Evolutionary conservation across 2,113 vertebrate genomes (phyloP).

Genomic region (Hippocampus abdominalis): DNA sequence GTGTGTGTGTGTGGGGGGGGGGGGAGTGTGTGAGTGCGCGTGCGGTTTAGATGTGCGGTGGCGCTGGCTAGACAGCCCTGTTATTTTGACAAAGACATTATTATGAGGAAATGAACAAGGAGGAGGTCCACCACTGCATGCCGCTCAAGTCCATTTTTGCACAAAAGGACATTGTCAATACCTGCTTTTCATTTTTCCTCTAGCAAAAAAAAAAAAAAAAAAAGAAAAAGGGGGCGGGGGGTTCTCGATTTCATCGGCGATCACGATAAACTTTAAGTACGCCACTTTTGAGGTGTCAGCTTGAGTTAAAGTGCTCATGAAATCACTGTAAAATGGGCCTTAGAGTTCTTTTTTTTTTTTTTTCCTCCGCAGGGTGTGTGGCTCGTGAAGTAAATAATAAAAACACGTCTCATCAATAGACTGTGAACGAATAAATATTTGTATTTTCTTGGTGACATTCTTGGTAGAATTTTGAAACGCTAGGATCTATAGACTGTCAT

Average conservation of each 20-base stretch:
- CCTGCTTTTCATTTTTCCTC: conserved; percentile 48
- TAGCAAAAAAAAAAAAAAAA: conserved; percentile 14
- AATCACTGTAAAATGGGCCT: conserved; percentile 6
- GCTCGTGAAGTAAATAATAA: too few species aligned
- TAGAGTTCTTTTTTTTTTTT: background rate
- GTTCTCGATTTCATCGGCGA: conserved; percentile 24
- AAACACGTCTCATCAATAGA: too few species aligned
- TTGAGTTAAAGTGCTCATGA: conserved; percentile 37
- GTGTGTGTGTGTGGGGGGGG: conserved; percentile 40
- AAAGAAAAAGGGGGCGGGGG: conserved; percentile 18
- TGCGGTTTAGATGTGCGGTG: conserved; percentile 51
- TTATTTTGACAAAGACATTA: conserved; percentile 70
- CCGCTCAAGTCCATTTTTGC: conserved; percentile 16
- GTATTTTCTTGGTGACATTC: too few species aligned
- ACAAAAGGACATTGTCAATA: conserved; percentile 69
- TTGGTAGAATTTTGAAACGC: too few species aligned
- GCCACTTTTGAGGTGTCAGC: conserved; percentile 41
- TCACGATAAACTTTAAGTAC: conserved; percentile 48
- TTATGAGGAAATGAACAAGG: conserved; percentile 64
- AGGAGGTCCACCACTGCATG: conserved; percentile 46
- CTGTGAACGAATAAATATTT: too few species aligned
- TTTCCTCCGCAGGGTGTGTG: background rate
- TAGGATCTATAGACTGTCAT: too few species aligned
- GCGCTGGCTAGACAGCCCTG: conserved; percentile 49
- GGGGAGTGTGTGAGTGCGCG: conserved; percentile 46